Conservation (phyloP, 2,113 vertebrate genomes). For the Caracal caracal region DNA sequence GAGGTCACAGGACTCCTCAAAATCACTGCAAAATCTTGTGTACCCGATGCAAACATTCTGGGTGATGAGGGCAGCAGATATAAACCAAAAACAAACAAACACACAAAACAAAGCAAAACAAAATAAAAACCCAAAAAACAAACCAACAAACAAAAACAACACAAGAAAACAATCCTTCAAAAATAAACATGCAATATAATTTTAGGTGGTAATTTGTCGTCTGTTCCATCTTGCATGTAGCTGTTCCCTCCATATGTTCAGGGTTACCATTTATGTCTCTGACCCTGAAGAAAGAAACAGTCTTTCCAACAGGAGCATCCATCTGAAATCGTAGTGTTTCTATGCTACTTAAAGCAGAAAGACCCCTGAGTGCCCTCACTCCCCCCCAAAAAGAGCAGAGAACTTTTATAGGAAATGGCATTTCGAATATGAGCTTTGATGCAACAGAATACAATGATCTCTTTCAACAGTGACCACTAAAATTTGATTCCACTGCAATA, state of each 20-base stretch:
- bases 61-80: background rate
- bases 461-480: conserved; percentile 25
- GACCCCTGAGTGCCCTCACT: no score
- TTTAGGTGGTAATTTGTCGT: background rate
- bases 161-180: no score
- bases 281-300: background rate
- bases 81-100: background rate
- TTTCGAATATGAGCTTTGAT: conserved; percentile 32
- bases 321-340: background rate
- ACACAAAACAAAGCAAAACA: no score
- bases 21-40: background rate
- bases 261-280: background rate
- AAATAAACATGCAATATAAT: background rate
- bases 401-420: conserved; percentile 17
- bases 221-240: background rate
- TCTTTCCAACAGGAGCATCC: fast-evolving
- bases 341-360: background rate
- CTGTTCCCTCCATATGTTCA: background rate
- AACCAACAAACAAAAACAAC: no score
- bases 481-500: background rate
- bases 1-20: background rate
- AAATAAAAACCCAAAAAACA: no score
- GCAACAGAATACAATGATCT: background rate
- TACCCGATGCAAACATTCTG: background rate
- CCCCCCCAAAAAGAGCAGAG: background rate